These are phyloP conservation scores for Sthenelais limicola DNA, from an alignment of 2,888 invertebrate species.

Conservation along the genomic window DNA sequence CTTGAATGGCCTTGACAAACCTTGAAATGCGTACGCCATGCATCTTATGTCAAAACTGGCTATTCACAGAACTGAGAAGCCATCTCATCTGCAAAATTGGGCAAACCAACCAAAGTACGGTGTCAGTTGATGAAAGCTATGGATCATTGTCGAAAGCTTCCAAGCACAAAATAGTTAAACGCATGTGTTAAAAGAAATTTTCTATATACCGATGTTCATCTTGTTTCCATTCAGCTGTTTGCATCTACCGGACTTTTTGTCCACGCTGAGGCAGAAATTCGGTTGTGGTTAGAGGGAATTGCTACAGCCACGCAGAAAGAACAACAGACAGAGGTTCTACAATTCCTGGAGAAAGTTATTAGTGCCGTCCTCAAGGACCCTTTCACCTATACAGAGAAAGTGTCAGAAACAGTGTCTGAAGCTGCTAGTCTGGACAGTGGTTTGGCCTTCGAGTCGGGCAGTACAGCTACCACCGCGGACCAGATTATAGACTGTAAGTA, in stretches of 20 bases:
- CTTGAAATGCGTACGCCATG: too few species aligned
- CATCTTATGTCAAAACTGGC: too few species aligned
- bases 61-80: too few species aligned
- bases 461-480: conserved; percentile 26
- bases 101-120: too few species aligned
- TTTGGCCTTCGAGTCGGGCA: not conserved
- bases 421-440: not conserved
- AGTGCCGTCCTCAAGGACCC: conserved; percentile 43
- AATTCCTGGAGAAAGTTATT: conserved; percentile 44
- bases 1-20: too few species aligned
- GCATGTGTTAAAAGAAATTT: too few species aligned
- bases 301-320: not conserved
- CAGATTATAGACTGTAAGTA: conserved; percentile 28
- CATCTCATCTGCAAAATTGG: too few species aligned
- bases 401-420: conserved; percentile 3
- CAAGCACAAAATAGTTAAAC: too few species aligned
- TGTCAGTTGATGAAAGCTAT: too few species aligned
- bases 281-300: conserved; percentile 42
- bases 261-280: conserved; percentile 43
- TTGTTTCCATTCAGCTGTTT: conserved; percentile 46
- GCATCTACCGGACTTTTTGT: conserved; percentile 44
- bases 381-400: conserved; percentile 44
- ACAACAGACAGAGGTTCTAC: not conserved
- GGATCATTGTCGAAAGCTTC: too few species aligned
- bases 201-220: too few species aligned